Base-by-base conservation (phyloP, 2,888 invertebrate species). In the Amphimallon solstitiale region DNA sequence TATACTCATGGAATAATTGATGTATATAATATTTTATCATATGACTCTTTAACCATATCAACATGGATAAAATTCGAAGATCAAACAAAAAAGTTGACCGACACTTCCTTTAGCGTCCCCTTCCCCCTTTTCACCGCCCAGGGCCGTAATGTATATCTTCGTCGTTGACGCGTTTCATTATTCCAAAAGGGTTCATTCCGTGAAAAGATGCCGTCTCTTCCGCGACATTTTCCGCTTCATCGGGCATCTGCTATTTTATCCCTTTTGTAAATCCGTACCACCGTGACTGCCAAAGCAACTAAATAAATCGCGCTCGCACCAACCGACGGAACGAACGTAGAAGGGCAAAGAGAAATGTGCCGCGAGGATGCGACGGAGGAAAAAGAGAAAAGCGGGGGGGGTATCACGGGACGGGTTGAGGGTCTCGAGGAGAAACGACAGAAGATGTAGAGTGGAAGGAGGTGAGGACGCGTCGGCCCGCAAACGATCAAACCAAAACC, bases 141-240 rank as follows among this genome's bases (percentile, higher is more conserved):
- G 15, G 15, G 7, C 38, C 56, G 40, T 40, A 56, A 40, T 23
- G 38, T 56, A 56, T 56, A 56, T 56, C 56, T 56, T 40, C 38
- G 38, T 56, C 56, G 40, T 12, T 51, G 51, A 51, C 51, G 51
- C 51, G 51, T 51, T 51, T 51, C 56, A 56, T 40, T 56, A 40
- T 56, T 56, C 56, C 40, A 51, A 51, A 51, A n/a, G 51, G 35
- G 51, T 37, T 51, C 51, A 51, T 51, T 51, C 51, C 51, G 51
- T 51, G 56, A 56, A 56, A 56, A 40, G 56, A 40, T 40, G 15
- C 23, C 23, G 40, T 23, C 56, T 40, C 56, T 56, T 56, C 40
- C 40, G 56, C 40, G 56, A 56, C 56, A 56, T 56, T 56, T 56
- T 56, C 56, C 56, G 56, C 21, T 56, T 56, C 56, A 56, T 56